Percentiles rank a stretch among this genome's conserved stretches.
phyloP scores from a whole-genome alignment of 2,888 invertebrate species.

The Drosophila engyochracea region DNA sequence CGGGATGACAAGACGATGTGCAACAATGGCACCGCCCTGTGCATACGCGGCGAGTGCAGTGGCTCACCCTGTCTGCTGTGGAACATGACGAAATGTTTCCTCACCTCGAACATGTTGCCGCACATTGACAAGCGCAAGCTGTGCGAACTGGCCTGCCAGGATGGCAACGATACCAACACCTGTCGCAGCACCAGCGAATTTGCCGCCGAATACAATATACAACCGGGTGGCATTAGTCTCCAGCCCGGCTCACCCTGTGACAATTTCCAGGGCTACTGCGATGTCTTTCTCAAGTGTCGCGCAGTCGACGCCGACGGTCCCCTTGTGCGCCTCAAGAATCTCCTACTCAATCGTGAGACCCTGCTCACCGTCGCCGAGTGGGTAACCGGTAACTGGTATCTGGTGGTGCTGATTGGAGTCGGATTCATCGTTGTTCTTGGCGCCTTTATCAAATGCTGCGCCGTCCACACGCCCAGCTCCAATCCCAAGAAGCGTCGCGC shows the following conservation, averaged over 20 bases:
- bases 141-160: constrained; percentile 99
- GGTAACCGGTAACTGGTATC: constrained; percentile 98
- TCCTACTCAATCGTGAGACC: constrained; percentile 96
- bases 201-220: constrained; percentile 90
- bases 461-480: constrained; percentile 99
- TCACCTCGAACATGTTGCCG: constrained; percentile 91
- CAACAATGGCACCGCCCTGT: constrained; percentile 95
- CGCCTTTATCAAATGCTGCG: constrained; percentile 99
- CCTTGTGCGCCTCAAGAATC: constrained; percentile 97
- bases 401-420: constrained; percentile 95
- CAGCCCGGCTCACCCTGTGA: constrained; percentile 99
- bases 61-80: constrained; percentile 98
- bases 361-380: constrained; percentile 95
- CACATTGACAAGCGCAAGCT: constrained; percentile 93
- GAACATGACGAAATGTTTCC: constrained; percentile 97
- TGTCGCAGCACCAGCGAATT: constrained; percentile 96
- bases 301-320: constrained; percentile 99
- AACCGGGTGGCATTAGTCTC: constrained; percentile 93
- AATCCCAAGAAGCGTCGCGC: constrained; percentile 99
- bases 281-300: constrained; percentile 99
- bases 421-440: constrained; percentile 98
- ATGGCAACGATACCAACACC: constrained; percentile 89
- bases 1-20: constrained; percentile 96
- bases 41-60: constrained; percentile 95
- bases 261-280: constrained; percentile 99